Evolutionary conservation across 2,797 vertebrate species (phyloP), one percentile per base, ranked within the genome.

Genomic region (Halcyon badia): DNA sequence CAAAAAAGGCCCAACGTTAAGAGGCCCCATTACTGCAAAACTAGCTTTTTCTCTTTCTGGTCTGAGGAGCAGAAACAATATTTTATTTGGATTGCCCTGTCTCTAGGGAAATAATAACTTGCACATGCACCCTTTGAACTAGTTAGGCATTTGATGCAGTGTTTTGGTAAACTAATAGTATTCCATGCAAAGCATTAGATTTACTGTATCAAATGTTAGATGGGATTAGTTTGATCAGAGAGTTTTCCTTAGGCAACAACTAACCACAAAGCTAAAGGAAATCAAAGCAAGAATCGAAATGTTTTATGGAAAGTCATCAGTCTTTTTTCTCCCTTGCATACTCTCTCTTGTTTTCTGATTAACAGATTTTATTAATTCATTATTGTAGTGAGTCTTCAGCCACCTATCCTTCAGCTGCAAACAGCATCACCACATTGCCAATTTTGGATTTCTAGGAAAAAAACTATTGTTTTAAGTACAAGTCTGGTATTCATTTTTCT

Each of bases 241-340:
- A 81, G 26, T 54, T 96, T 81, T 94, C 89, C 91, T 90, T 72
- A 91, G 96, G 91, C 95, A 95, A 95, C 33, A 76, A 70, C 79
- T 72, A 90, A 90, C 48, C 58, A 79, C 42, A 90, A 51, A 88
- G 65, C 65, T 90, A 92, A 91, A 91, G 65, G 54, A 97, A 96
- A 96, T 93, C 87, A 94, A 95, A 95, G 73, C 54, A 79, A 65
- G 49, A 81, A 94, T 94, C 46, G 22, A 95, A 92, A 79, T 56
- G 58, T 90, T 94, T 90, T 90, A 66, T 66, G 65, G 82, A 81
- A 92, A 88, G 54, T 73, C 61, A 58, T 90, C 18, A 68, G 26
- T 48, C 54, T 79, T 35, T 81, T 52, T 91, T 81, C 21, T 69
- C 61, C 26, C 35, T 87, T 68, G 22, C 14, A 58, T 28, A 8